phyloP scores from a whole-genome alignment of 2,888 invertebrate genomes.

The Platycnemis pennipes region DNA sequence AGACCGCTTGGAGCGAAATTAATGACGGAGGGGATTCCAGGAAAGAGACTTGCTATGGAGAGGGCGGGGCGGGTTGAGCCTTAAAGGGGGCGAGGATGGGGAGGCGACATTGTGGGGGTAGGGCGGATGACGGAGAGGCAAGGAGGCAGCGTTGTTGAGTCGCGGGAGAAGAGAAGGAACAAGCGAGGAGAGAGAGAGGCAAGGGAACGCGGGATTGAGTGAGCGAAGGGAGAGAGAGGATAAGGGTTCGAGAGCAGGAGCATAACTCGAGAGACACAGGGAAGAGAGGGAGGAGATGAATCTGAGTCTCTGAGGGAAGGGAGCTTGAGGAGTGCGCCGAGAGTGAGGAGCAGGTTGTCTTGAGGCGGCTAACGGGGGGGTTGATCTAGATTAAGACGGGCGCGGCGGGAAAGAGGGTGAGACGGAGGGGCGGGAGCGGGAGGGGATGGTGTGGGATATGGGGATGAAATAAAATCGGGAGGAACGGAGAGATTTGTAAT shows the following conservation, averaged over 20 bases:
- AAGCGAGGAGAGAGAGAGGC: neutral
- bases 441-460: neutral
- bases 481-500: conserved; percentile 43
- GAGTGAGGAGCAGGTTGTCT: neutral
- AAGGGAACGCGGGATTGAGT: neutral
- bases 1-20: conserved; percentile 39
- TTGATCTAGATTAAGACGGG: conserved; percentile 34
- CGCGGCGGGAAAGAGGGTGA: neutral
- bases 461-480: neutral
- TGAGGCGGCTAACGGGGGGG: neutral
- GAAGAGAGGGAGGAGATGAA: neutral
- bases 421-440: neutral
- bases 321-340: neutral
- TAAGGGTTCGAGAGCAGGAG: neutral
- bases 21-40: conserved; percentile 43
- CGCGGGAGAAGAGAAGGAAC: neutral
- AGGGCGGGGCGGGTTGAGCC: neutral
- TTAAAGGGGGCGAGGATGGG: neutral
- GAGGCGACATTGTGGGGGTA: neutral
- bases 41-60: neutral
- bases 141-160: neutral
- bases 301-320: conserved; percentile 2
- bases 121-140: neutral
- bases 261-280: neutral
- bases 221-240: neutral